Base-by-base conservation (phyloP, 2,113 vertebrate species). In the Pelobates fuscus region DNA sequence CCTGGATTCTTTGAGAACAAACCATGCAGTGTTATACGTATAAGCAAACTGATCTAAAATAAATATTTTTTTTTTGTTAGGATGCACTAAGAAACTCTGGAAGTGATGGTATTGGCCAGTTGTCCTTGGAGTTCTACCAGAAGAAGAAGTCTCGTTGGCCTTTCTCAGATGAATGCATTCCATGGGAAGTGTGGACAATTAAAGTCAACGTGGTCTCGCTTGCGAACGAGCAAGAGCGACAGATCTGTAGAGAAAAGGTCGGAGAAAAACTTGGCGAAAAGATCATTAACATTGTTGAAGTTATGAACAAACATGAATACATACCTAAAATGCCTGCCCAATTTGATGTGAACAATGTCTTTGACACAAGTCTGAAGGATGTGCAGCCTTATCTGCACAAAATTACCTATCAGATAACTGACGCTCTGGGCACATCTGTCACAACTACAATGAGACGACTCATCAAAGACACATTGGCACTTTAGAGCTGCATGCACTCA, bases 291-390 rank as follows among this genome's bases (percentile, higher is more conserved):
- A 94, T 99, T 0, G 96, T 98, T 17, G 97, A 98, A 84, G 97
- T 99, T 82, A 99, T 99, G 85, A 98, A 95, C 84, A 92, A 96
- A 41, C 97, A 99, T 0, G 97, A 98, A 71, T 99, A 98, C 81
- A 88, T 98, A 79, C 97, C 97, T 78, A 99, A 99, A 87, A 99
- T 99, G 97, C 97, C 97, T 82, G 98, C 96, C 0, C 96, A 98
- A 84, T 98, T 95, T 0, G 97, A 99, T 81, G 95, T 98, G 90
- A 96, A 98, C 91, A 98, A 97, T 0, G 97, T 99, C 58, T 99
- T 99, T 0, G 96, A 99, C 87, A 99, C 95, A 1, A 93, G 94
- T 79, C 86, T 98, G 78, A 95, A 93, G 83, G 97, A 99, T 6
- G 97, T 98, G 65, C 97, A 99, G 87, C 97, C 97, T 2, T 99